Base-by-base conservation (phyloP, 1,140 invertebrate species). In the Vanessa atalanta region DNA sequence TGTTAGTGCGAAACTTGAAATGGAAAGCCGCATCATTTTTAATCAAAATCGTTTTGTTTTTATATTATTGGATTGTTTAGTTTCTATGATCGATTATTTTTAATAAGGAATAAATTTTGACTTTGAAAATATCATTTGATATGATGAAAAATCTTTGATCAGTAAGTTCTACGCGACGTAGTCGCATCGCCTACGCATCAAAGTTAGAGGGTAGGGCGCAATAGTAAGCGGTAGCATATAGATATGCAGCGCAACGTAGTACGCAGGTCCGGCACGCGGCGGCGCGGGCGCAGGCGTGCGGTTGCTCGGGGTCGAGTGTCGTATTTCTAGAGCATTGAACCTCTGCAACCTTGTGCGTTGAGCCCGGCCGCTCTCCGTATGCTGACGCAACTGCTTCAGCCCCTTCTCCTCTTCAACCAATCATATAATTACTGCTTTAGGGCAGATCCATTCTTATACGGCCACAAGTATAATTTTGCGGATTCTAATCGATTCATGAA, bases 291-390 rank as follows among this genome's bases (percentile, higher is more conserved):
- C 77, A 72, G 55, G 72, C 75, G 81, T 82, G 83, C 80, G 83
- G 77, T 81, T 80, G 83, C 76, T 80, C 83, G 85, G 86, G 90
- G 89, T 90, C 88, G 87, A 79, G 82, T 86, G 84, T 90, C 84
- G 83, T 90, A 89, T 91, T 92, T 90, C 90, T 92, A 92, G 90
- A 91, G 88, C 89, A 90, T 92, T 92, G 90, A 92, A 92, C 89
- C 89, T 89, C 86, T 86, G 87, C 90, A 92, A 92, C 90, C 90
- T 92, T 92, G 90, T 90, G 87, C 90, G 88, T 92, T 91, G 90
- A 91, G 90, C 67, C 85, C 84, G 85, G 79, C 89, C 90, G 87
- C 88, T 92, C 89, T 90, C 89, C 76, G 88, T 78, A 77, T 83
- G 84, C 85, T 92, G 88, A 89, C 88, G 88, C 89, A 90, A 92